A percentile compares a stretch with the other conserved stretches of the same genome.
phyloP scores from a whole-genome alignment of 1,140 invertebrate genomes.

The Drosophila triauraria region DNA sequence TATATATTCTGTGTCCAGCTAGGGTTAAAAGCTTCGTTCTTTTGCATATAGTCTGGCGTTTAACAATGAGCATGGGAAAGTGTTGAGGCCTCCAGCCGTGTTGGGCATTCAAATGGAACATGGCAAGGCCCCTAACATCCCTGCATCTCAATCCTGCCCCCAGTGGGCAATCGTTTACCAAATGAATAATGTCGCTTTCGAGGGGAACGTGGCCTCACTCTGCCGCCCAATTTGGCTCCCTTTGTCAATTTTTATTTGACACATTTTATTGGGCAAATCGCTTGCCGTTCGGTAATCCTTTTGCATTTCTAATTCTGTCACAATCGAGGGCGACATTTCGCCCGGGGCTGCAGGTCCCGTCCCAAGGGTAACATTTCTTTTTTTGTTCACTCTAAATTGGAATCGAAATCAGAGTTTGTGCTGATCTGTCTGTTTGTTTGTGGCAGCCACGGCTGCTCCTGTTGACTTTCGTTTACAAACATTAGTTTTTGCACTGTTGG shows the following conservation, averaged over 20 bases:
- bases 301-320: slow-evolving; percentile 63
- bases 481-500: slow-evolving; percentile 36
- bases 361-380: slow-evolving; percentile 55
- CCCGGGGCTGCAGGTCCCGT: slow-evolving; percentile 31
- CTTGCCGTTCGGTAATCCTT: slow-evolving; percentile 54
- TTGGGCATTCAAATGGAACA: slow-evolving; percentile 34
- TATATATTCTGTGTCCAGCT: not conserved
- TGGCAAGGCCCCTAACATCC: not conserved
- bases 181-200: slow-evolving; percentile 55
- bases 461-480: slow-evolving; percentile 49
- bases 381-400: slow-evolving; percentile 43
- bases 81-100: slow-evolving; percentile 18
- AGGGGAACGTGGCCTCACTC: not conserved
- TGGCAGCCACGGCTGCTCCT: slow-evolving; percentile 9
- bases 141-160: not conserved
- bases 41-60: slow-evolving; percentile 13
- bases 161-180: slow-evolving; percentile 42
- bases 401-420: slow-evolving; percentile 51
- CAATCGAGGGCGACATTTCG: slow-evolving; percentile 46
- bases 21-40: slow-evolving; percentile 12
- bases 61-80: slow-evolving; percentile 24
- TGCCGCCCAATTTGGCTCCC: slow-evolving; percentile 39
- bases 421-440: slow-evolving; percentile 42
- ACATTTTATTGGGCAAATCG: slow-evolving; percentile 71
- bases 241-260: slow-evolving; percentile 75